phyloP scores from a whole-genome alignment of 1,140 invertebrate species.

The Drosophila repletoides region DNA sequence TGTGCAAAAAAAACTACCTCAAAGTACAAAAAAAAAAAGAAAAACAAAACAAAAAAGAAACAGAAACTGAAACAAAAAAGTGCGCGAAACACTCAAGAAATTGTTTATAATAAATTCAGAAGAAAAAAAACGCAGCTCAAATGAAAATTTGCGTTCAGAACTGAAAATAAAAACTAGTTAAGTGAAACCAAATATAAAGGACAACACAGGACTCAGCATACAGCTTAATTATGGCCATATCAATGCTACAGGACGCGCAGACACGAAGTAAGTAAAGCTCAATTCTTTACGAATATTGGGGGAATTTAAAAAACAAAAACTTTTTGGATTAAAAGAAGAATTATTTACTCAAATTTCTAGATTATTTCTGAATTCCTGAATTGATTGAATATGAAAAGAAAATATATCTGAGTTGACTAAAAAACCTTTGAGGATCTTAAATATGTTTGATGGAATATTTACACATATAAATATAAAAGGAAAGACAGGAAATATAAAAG shows the following conservation, averaged over 20 bases:
- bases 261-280: slow-evolving; percentile 76
- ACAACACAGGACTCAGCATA: slow-evolving; percentile 9
- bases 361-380: too few species aligned
- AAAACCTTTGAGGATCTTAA: too few species aligned
- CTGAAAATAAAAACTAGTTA: slow-evolving; percentile 28
- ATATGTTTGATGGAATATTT: too few species aligned
- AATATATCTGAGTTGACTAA: too few species aligned
- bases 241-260: slow-evolving; percentile 81
- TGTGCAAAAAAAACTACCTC: slow-evolving; percentile 73
- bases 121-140: slow-evolving; percentile 45
- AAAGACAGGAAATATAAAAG: too few species aligned
- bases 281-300: too few species aligned
- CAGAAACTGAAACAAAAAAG: slow-evolving; percentile 26
- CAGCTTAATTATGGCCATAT: slow-evolving; percentile 70
- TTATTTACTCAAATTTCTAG: too few species aligned
- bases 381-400: too few species aligned
- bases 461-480: too few species aligned
- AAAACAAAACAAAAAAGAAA: slow-evolving; percentile 25
- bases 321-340: too few species aligned
- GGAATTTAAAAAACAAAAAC: background rate
- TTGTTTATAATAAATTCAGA: slow-evolving; percentile 9
- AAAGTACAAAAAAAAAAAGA: slow-evolving; percentile 68
- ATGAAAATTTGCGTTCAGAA: slow-evolving; percentile 54
- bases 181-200: slow-evolving; percentile 23
- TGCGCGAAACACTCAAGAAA: too few species aligned